phyloP scores from a whole-genome alignment of 2,888 invertebrate species.

The Eupeodes luniger region DNA sequence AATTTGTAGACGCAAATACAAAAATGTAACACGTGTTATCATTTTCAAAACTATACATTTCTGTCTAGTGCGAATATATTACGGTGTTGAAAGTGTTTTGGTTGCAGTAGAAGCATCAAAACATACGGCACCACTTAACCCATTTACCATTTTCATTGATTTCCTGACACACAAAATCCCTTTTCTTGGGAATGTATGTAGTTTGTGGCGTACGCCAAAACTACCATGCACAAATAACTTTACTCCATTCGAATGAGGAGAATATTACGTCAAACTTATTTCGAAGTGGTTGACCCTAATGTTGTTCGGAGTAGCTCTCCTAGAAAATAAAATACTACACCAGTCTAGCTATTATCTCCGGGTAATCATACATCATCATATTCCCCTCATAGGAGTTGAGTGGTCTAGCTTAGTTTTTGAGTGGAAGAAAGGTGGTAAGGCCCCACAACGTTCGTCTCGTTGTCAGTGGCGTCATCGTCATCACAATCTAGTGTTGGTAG shows the following conservation, averaged over 20 bases:
- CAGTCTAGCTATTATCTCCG: slow-evolving; percentile 40
- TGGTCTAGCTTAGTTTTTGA: background rate
- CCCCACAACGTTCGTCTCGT: background rate
- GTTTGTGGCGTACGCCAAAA: slow-evolving; percentile 36
- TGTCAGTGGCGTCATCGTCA: background rate
- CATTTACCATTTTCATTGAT: slow-evolving; percentile 70
- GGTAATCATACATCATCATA: slow-evolving; percentile 27
- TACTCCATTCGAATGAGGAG: background rate
- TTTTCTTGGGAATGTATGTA: background rate
- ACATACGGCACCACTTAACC: slow-evolving; percentile 50
- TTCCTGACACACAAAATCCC: slow-evolving; percentile 59
- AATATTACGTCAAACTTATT: slow-evolving; percentile 67
- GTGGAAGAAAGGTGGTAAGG: background rate
- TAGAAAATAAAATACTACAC: slow-evolving; percentile 40
- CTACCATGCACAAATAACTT: background rate
- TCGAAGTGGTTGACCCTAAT: slow-evolving; percentile 71
- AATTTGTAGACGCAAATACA: slow-evolving; percentile 10
- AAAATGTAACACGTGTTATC: slow-evolving; percentile 23
- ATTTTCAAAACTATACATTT: slow-evolving; percentile 56
- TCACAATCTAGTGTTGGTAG: background rate
- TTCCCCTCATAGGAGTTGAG: background rate
- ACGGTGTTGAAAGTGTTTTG: slow-evolving; percentile 33
- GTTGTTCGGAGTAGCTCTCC: slow-evolving; percentile 32
- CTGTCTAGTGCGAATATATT: slow-evolving; percentile 33
- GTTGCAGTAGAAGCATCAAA: background rate